These are phyloP conservation scores for Chionis minor DNA, from an alignment of 2,113 vertebrate species.

Conservation along the genomic window DNA sequence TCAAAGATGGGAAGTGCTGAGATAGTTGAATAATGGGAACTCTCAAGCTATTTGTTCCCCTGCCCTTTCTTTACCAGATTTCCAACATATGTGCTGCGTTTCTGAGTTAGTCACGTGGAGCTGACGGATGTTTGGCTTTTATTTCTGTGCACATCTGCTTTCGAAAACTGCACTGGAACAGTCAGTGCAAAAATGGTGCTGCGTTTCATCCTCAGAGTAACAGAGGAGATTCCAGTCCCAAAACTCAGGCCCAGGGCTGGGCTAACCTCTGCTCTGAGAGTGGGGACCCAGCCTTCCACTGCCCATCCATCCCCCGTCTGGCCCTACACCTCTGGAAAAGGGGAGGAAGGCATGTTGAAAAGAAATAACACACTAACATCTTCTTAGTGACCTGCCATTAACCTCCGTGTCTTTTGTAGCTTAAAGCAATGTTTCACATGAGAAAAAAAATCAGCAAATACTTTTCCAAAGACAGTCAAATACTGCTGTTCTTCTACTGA, in stretches of 20 bases:
- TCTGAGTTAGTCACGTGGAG: background rate
- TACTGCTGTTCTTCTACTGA: background rate
- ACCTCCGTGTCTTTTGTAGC: background rate
- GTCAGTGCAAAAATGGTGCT: background rate
- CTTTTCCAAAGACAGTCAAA: slow-evolving; percentile 1
- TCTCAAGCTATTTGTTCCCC: background rate
- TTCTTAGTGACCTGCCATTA: background rate
- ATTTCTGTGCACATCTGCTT: background rate
- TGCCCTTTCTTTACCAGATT: background rate
- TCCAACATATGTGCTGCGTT: background rate
- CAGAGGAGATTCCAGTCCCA: background rate
- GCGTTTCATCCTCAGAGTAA: rapidly evolving
- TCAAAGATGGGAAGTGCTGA: background rate
- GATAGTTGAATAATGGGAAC: background rate
- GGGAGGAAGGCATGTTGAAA: background rate
- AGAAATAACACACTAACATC: background rate
- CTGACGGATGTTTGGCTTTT: background rate
- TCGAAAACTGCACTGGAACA: background rate
- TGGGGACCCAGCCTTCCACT: background rate
- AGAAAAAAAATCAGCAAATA: background rate
- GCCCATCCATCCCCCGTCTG: background rate
- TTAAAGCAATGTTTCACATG: background rate
- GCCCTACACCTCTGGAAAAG: background rate
- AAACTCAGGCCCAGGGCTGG: background rate
- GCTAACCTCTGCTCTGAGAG: background rate